Conservation (phyloP, 2,888 invertebrate genomes). For the Tipula confusa region DNA sequence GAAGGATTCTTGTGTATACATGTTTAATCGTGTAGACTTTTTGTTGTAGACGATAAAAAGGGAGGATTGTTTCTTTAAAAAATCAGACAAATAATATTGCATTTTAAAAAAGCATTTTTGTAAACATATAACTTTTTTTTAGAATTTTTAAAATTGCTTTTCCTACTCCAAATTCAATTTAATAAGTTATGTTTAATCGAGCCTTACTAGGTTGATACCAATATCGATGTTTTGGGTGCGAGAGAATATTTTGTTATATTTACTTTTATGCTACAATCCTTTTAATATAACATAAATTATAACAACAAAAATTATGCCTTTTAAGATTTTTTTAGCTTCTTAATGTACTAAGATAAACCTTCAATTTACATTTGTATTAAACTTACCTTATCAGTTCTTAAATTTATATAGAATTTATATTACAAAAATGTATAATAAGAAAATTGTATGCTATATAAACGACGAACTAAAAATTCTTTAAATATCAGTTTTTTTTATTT, state of each 20-base stretch:
- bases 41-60: not conserved
- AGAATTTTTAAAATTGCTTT: not conserved
- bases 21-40: not conserved
- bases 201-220: not conserved
- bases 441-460: not conserved
- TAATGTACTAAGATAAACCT: not conserved
- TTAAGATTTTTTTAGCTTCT: not conserved
- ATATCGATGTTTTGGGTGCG: too few relatives aligned
- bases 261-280: not conserved
- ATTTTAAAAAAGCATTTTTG: not conserved
- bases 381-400: not conserved
- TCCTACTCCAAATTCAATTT: not conserved
- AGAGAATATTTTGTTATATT: not conserved
- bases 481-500: not conserved
- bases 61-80: not conserved
- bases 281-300: not conserved
- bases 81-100: not conserved
- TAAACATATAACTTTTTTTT: not conserved
- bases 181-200: not conserved
- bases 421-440: too few relatives aligned
- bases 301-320: not conserved
- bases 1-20: not conserved
- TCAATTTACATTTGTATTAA: too few relatives aligned
- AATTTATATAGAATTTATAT: not conserved
- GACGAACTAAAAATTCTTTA: not conserved